Percentiles rank a stretch among this genome's conserved stretches.
Conservation (phyloP, 2,113 vertebrate genomes). For the Fregetta grallaria region DNA sequence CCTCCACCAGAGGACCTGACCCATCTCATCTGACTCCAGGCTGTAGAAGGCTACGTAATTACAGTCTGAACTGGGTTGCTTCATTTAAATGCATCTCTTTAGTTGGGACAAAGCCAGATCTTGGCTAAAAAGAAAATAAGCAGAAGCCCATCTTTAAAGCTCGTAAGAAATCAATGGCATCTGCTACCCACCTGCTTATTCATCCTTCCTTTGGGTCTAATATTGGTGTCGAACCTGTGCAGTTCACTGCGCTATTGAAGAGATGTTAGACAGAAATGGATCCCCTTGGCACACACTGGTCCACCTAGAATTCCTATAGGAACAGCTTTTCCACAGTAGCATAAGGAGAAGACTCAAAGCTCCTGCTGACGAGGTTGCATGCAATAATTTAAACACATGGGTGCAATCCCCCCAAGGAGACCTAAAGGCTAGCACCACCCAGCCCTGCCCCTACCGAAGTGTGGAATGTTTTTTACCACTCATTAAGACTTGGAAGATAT, state of each 20-base stretch:
- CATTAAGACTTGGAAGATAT: background rate
- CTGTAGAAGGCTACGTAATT: background rate
- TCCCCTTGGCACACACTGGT: background rate
- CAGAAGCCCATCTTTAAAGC: background rate
- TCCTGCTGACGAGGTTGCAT: background rate
- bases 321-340: background rate
- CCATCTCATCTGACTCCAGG: background rate
- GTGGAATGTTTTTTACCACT: background rate
- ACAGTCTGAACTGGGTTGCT: background rate
- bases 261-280: background rate
- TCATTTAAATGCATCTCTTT: background rate
- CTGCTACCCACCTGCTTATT: background rate
- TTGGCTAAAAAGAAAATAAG: background rate
- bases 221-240: background rate
- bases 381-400: background rate
- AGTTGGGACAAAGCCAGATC: background rate
- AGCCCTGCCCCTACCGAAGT: background rate
- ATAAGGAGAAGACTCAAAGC: background rate
- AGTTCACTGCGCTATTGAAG: background rate
- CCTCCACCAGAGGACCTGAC: background rate
- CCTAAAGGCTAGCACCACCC: background rate
- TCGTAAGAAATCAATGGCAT: background rate
- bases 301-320: background rate
- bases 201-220: background rate
- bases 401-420: background rate